Percentiles rank a stretch among this genome's conserved stretches.
These are phyloP conservation scores for Elmis aenea DNA, from an alignment of 2,888 invertebrate species.

Conservation along the genomic window DNA sequence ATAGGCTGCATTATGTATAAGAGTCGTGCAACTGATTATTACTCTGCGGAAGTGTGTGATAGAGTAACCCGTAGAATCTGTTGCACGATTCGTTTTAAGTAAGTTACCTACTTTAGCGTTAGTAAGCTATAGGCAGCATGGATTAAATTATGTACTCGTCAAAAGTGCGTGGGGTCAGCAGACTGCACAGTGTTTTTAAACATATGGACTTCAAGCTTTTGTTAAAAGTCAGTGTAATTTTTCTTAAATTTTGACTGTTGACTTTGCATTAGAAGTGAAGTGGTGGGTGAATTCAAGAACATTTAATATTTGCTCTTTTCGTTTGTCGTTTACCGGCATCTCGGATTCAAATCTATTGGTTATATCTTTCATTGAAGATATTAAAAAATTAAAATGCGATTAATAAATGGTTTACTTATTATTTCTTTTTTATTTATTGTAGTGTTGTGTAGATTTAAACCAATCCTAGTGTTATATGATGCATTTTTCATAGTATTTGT, in stretches of 20 bases:
- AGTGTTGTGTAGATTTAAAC: too few relatives aligned
- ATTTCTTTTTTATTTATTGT: constrained; percentile 18
- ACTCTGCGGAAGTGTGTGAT: constrained; percentile 4
- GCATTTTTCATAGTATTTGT: too few relatives aligned
- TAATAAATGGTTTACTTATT: constrained; percentile 41
- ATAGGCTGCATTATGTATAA: constrained; percentile 14
- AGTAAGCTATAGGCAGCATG: constrained; percentile 31
- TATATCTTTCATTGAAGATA: constrained; percentile 18
- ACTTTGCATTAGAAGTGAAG: constrained; percentile 22
- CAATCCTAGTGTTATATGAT: too few relatives aligned
- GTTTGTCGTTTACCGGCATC: constrained; percentile 14
- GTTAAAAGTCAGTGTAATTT: constrained; percentile 23
- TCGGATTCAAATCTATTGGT: constrained; percentile 14
- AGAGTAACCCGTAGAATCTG: constrained; percentile 6
- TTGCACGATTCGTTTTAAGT: constrained; percentile 20
- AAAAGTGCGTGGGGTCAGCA: too few relatives aligned
- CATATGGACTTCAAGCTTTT: constrained; percentile 22
- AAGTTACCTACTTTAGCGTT: constrained; percentile 31
- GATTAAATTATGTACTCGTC: constrained; percentile 20
- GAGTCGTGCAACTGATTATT: constrained; percentile 12
- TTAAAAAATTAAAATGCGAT: constrained; percentile 29
- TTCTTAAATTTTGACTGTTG: constrained; percentile 22
- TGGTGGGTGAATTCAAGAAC: constrained; percentile 23
- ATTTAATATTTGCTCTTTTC: constrained; percentile 13
- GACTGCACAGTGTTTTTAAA: constrained; percentile 18